Base-by-base conservation (phyloP, 2,113 vertebrate genomes). In the Odobenus rosmarus region DNA sequence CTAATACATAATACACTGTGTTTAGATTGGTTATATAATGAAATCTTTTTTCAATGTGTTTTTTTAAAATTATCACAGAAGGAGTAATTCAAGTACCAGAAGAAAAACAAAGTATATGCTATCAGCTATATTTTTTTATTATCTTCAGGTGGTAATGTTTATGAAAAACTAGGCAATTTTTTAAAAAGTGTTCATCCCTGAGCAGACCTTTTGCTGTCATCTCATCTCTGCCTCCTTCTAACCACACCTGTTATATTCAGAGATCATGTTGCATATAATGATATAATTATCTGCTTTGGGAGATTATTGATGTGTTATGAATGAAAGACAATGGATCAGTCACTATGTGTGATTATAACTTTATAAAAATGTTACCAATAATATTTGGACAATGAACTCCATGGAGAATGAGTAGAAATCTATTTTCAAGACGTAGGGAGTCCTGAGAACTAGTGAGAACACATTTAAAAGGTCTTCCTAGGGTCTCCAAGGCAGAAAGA, bases 71-170 rank as follows among this genome's bases (percentile, higher is more conserved):
- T 84, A 91, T 96, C 93, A 80, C 23, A 87, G 46, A 95, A 96
- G 51, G 92, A 93, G 39, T 82, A 86, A 96, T 91, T 97, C 67
- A 90, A 82, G 61, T 42, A 88, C 46, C 46, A 81, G 61, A 96
- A 93, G 46, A 85, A 86, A 97, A 96, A 88, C 24, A 19, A 79
- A 88, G 42, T 89, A 69, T 49, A 36, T 67, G 42, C 36, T 80
- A 76, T 81, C 64, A 94, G 69, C 39, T 93, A 23, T 90, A 88
- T 95, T 95, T 96, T 96, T 85, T 97, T 79, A 97, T 98, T 97
- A 92, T 98, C 91, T 98, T 82, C 94, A 98, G 88, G 96, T 98
- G 97, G 93, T 74, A 72, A 93, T 95, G n/a, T 96, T 97, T 95
- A 93, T 93, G 69, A 97, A 90, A 31, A 93, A 86, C 0, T 31